Evolutionary conservation across 2,888 invertebrate genomes (phyloP), one percentile per base, ranked within the genome.

Genomic region (Synergus laeviventris): DNA sequence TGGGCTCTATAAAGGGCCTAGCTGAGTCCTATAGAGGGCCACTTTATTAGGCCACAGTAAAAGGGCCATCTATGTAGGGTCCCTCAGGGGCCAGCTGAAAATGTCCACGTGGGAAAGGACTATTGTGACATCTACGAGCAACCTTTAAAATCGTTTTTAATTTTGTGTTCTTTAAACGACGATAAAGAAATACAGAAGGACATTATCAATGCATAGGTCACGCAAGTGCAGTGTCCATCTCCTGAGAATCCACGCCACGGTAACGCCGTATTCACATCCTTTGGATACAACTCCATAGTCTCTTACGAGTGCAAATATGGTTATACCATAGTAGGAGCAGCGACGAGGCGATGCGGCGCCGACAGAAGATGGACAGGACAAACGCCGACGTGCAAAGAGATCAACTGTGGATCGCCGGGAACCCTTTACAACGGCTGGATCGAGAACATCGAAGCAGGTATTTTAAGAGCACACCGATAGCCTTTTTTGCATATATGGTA

Each of bases 291-390:
- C 91, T 97, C 98, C 0, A 95, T 97, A 79, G 97, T 99, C 31
- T 96, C 96, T 73, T 99, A 99, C 92, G 97, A 97, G 89, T 99
- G 99, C 93, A 96, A 97, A 88, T 97, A 97, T 87, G 98, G 98
- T 12, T 99, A 96, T 92, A 95, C 96, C 79, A 93, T 99, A 79
- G 94, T 97, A 11, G 99, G 99, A 0, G 96, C 97, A 81, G 94
- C 95, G 16, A 98, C 98, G 2, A 93, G 99, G 84, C 93, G 97
- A 62, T 99, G 99, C 91, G 97, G 97, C 1, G 97, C 98, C 0
- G 98, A 99, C 91, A 95, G 96, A 89, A 96, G 96, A 88, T 99
- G 99, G 99, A 96, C 97, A 31, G 99, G 98, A 54, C 93, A 94
- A n/a, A 94, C 96, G 85, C 98, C 99, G 1, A 92, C 93, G 83